phyloP scores from a whole-genome alignment of 2,888 invertebrate species.

The Dichetophora obliterata region DNA sequence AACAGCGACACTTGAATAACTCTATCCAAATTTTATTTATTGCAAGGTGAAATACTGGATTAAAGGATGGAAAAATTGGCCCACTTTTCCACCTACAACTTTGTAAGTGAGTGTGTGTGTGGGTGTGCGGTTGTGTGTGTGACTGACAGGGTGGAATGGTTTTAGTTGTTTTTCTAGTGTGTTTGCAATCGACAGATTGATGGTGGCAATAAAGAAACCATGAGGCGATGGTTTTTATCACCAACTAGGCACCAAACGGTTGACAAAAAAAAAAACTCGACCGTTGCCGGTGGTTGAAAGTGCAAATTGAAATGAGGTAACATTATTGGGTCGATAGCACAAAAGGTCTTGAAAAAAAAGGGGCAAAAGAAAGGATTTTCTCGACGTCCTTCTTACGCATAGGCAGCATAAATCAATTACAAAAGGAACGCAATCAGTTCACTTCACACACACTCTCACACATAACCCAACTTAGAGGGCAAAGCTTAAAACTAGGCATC shows the following conservation, averaged over 20 bases:
- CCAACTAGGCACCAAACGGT: not conserved
- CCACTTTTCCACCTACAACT: not conserved
- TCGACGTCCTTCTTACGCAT: not conserved
- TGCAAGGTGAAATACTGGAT: not conserved
- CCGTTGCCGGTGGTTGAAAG: not conserved
- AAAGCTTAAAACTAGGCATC: not conserved
- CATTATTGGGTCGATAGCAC: too few species aligned
- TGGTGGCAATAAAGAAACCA: conserved; percentile 17
- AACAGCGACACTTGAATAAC: conserved; percentile 6
- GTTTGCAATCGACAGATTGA: conserved; percentile 27
- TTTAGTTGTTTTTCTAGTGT: not conserved
- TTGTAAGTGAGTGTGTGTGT: not conserved
- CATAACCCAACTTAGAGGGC: not conserved
- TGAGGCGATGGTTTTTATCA: not conserved
- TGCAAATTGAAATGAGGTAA: not conserved
- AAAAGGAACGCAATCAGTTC: not conserved
- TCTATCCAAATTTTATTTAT: not conserved
- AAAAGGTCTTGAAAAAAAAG: not conserved
- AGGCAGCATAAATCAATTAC: not conserved
- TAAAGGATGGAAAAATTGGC: not conserved
- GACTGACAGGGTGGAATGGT: not conserved
- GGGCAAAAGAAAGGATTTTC: not conserved
- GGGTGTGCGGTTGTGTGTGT: not conserved
- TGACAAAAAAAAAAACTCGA: not conserved
- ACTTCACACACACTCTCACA: not conserved